Conservation (phyloP, 2,797 vertebrate genomes). For the Schizopygopsis pylzovi region DNA sequence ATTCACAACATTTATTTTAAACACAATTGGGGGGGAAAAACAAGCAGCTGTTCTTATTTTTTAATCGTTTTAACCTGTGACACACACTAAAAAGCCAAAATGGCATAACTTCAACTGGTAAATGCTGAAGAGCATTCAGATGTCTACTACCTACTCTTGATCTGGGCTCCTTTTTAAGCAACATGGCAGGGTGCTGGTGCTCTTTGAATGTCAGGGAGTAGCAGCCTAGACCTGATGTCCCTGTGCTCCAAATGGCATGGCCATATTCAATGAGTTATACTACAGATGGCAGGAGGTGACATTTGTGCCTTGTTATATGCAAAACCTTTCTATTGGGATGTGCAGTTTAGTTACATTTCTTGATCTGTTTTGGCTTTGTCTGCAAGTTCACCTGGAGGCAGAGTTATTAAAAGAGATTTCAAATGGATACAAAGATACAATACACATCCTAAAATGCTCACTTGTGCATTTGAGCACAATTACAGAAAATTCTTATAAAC, state of each 20-base stretch:
- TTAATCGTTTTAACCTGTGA: conserved; percentile 12
- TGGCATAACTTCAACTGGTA: conserved; percentile 36
- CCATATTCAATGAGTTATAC: conserved; percentile 47
- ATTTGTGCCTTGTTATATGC: conserved; percentile 43
- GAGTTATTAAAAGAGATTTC: conserved; percentile 14
- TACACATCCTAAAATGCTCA: not conserved
- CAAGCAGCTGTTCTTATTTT: conserved; percentile 28
- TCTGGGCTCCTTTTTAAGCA: conserved; percentile 59
- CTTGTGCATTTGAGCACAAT: not conserved
- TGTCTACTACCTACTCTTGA: conserved; percentile 56
- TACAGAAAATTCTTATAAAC: not conserved
- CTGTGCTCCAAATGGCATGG: conserved; percentile 52
- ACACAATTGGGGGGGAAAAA: not conserved
- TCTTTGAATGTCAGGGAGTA: conserved; percentile 65
- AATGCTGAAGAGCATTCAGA: conserved; percentile 47
- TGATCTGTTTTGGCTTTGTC: conserved; percentile 29
- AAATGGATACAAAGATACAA: conserved; percentile 1
- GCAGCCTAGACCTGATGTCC: conserved; percentile 40
- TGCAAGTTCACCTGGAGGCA: conserved; percentile 15
- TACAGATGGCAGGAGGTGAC: conserved; percentile 49
- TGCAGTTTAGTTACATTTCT: conserved; percentile 1
- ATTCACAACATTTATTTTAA: conserved; percentile 2
- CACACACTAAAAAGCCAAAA: conserved; percentile 27
- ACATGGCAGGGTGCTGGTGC: conserved; percentile 56
- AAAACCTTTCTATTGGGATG: conserved; percentile 30